Evolutionary conservation across 1,140 invertebrate genomes (phyloP), one percentile per base, ranked within the genome.

Genomic region (Heliconius congener): DNA sequence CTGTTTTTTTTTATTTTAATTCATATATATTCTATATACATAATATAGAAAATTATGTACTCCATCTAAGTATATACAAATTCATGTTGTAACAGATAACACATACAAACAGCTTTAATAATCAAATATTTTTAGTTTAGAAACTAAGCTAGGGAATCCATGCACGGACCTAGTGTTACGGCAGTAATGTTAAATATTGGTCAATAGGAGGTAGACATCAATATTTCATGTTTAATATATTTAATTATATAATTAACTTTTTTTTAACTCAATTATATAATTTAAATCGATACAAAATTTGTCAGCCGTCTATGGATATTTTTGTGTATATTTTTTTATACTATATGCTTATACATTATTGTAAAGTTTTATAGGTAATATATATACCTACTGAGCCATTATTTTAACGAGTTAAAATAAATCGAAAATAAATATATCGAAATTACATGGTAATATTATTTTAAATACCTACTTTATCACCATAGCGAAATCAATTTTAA

Each of bases 31-130:
- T 30, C 30, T n/a, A 60, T 27, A n/a, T n/a, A 1, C 30, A 66
- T 3, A 11, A 1, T 66, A 66, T 1, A 11, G 27, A 5, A 5
- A 30, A 8, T 57, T 23, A 30, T 66, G 1, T 66, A 57, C 55
- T 23, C 8, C 9, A 16, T 16, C 13, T 46, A 46, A 13, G 2
- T 46, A 57, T 30, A n/a, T 18, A 30, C 13, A 30, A 66, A 13
- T 30, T 66, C 23, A 27, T 30, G 60, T 30, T 66, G 60, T 30
- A 27, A 66, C 60, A 23, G 50, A 52, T 52, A 52, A 52, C 50
- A 52, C 60, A 66, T 66, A 66, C 23, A 66, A 27, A 66, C 23
- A 30, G 60, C 60, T 66, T 66, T 66, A 66, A 66, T 66, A 66
- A 16, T 66, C 60, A 4, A 66, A 66, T 66, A 66, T 30, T 66